A percentile compares a stretch with the other conserved stretches of the same genome.
These are phyloP conservation scores for Belonocnema kinseyi DNA, from an alignment of 1,140 invertebrate genomes.

Conservation along the genomic window DNA sequence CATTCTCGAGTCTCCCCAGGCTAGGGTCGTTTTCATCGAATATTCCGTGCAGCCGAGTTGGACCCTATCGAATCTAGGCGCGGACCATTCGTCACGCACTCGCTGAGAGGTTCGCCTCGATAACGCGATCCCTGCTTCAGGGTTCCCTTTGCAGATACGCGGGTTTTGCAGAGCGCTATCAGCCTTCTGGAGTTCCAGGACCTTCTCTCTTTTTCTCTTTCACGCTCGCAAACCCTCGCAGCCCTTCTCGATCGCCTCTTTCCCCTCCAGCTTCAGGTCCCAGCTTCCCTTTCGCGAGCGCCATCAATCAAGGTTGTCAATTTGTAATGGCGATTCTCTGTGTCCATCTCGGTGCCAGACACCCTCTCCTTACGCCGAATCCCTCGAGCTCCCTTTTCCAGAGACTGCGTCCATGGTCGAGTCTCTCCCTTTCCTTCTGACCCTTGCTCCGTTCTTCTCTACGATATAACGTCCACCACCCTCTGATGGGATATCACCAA, in stretches of 20 bases:
- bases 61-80: conserved; percentile 64
- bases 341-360: conserved; percentile 68
- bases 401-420: conserved; percentile 4
- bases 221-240: conserved; percentile 50
- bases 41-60: conserved; percentile 64
- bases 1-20: conserved; percentile 4
- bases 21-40: conserved; percentile 65
- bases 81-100: conserved; percentile 74
- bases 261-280: conserved; percentile 49
- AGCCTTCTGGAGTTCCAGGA: conserved; percentile 51
- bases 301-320: conserved; percentile 78
- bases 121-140: conserved; percentile 64
- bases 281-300: conserved; percentile 63
- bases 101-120: conserved; percentile 72
- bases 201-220: conserved; percentile 50
- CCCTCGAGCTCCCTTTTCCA: conserved; percentile 44
- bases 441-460: conserved; percentile 43
- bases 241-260: conserved; percentile 51
- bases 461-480: conserved; percentile 21
- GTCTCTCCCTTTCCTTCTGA: conserved; percentile 47
- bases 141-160: conserved; percentile 55
- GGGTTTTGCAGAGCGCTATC: conserved; percentile 62
- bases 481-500: conserved; percentile 28
- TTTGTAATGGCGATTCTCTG: conserved; percentile 78
- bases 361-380: conserved; percentile 46